Conservation (phyloP, 2,888 invertebrate genomes). For the Amiota communis region DNA sequence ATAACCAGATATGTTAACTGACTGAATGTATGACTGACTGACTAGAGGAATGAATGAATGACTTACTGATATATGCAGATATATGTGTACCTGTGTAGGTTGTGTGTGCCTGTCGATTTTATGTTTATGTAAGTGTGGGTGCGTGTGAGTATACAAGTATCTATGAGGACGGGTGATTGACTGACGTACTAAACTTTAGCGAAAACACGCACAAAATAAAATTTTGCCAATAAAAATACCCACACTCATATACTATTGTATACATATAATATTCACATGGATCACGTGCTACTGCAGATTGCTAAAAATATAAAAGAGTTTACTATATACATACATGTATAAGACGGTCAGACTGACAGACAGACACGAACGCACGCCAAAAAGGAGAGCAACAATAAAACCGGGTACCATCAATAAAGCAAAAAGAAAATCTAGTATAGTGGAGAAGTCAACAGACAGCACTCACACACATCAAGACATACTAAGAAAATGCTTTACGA, state of each 20-base stretch:
- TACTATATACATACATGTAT: no score
- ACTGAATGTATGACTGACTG: background rate
- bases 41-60: background rate
- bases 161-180: background rate
- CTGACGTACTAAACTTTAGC: slow-evolving; percentile 15
- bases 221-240: slow-evolving; percentile 14
- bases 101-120: no score
- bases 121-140: no score
- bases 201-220: slow-evolving; percentile 23
- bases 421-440: no score
- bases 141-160: background rate
- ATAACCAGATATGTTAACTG: background rate
- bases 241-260: background rate
- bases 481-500: no score
- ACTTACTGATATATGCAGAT: background rate
- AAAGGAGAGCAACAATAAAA: slow-evolving; percentile 14
- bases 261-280: background rate
- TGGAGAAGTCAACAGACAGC: no score
- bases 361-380: background rate
- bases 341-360: no score
- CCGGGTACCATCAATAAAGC: background rate
- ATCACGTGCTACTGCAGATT: slow-evolving; percentile 15
- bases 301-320: background rate
- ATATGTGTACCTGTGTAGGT: no score
- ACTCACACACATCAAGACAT: no score